A percentile compares a stretch with the other conserved stretches of the same genome.
Conservation (phyloP, 2,797 vertebrate species). For the Pipistrellus kuhlii region DNA sequence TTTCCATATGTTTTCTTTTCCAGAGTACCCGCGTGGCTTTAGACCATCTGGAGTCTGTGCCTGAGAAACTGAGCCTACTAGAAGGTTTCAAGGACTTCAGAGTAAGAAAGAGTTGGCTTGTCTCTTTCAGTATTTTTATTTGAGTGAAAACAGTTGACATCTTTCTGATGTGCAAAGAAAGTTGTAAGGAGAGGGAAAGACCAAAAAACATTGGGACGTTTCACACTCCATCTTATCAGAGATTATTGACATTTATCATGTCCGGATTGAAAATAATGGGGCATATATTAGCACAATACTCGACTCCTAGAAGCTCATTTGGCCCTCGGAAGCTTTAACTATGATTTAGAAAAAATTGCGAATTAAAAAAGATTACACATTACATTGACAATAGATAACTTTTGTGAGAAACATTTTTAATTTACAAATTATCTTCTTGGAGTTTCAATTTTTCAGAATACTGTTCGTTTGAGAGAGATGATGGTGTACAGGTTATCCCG, state of each 20-base stretch:
- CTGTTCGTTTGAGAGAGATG: slow-evolving; percentile 51
- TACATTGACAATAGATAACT: slow-evolving; percentile 27
- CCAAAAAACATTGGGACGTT: neutral
- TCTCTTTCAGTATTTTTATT: slow-evolving; percentile 79
- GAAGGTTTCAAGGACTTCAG: slow-evolving; percentile 92
- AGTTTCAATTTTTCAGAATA: slow-evolving; percentile 48
- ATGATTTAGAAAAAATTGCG: slow-evolving; percentile 37
- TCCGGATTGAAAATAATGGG: slow-evolving; percentile 37
- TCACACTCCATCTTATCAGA: slow-evolving; percentile 11
- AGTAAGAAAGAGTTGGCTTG: slow-evolving; percentile 87
- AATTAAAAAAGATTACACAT: slow-evolving; percentile 12
- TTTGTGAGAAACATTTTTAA: slow-evolving; percentile 54
- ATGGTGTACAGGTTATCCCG: neutral
- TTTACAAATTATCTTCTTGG: slow-evolving; percentile 46
- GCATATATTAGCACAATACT: neutral
- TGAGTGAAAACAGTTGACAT: slow-evolving; percentile 70
- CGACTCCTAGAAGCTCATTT: neutral
- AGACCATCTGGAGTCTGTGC: slow-evolving; percentile 94
- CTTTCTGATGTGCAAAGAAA: slow-evolving; percentile 56
- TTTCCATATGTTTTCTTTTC: slow-evolving; percentile 80
- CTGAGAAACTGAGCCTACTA: slow-evolving; percentile 93
- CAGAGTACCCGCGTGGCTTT: slow-evolving; percentile 93
- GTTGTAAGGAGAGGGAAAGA: slow-evolving; percentile 33
- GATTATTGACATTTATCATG: slow-evolving; percentile 53
- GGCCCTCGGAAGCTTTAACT: neutral